Evolutionary conservation across 2,888 invertebrate species (phyloP), one percentile per base, ranked within the genome.

Genomic region (Campoplex nolae): DNA sequence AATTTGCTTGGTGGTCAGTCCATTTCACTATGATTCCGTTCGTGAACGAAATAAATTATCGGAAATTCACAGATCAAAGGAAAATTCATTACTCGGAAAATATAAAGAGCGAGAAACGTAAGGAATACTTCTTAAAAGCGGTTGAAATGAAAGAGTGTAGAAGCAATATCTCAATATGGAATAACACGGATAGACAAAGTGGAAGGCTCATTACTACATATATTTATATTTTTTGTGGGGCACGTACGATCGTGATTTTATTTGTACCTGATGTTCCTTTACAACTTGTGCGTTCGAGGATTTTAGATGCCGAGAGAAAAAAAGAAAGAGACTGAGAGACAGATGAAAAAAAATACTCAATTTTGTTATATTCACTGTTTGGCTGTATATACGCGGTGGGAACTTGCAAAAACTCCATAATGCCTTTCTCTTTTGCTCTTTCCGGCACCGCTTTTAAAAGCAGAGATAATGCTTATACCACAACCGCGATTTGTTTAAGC

Each of bases 321-420:
- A 2, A 28, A 86, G 79, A 56, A 73, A 6, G 35, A 86, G 83
- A 23, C 65, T 75, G 74, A 54, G 54, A 42, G 45, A 38, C 67
- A 67, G 35, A 18, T 51, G 51, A 8, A 13, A 51, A 51, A 71
- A 62, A 42, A 51, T 51, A 13, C 3, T 42, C 38, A 4, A 68
- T 48, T 58, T 38, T 74, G 51, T 71, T 56, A 83, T 73, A 80
- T 80, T 83, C 42, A 51, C 42, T 67, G 76, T 35, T 80, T 23
- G 42, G 42, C 76, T 65, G 35, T 18, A 38, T 8, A 76, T 76
- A 68, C 42, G 6, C 70, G 81, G 67, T 73, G 80, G 82, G 79
- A 88, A 82, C 84, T 84, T 62, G 73, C 79, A 86, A 84, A 76
- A 88, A 86, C 83, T 77, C 18, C 35, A 71, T n/a, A 51, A 0